phyloP scores from a whole-genome alignment of 2,888 invertebrate species.

The Drosophila sordidula region DNA sequence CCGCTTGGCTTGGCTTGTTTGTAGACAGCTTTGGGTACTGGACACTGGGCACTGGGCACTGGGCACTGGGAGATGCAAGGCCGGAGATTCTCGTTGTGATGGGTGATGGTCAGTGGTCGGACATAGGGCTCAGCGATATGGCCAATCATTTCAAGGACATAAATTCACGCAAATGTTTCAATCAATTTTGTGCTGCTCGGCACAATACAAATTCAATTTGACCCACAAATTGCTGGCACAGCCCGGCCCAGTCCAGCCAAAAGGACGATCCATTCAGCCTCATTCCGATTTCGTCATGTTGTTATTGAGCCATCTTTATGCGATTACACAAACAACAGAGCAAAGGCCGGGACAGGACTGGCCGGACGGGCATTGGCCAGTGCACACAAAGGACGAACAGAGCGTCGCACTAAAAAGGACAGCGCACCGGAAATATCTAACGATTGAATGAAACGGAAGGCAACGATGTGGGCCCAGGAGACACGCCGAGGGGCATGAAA shows the following conservation, averaged over 20 bases:
- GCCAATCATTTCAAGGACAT: conserved; percentile 78
- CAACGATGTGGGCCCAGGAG: conserved; percentile 18
- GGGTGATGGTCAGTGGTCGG: conserved; percentile 10
- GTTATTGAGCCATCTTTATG: conserved; percentile 77
- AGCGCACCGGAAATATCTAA: conserved; percentile 76
- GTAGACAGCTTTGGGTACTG: conserved; percentile 7
- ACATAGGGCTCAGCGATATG: conserved; percentile 52
- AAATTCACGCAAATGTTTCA: conserved; percentile 79
- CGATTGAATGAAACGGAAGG: conserved; percentile 73
- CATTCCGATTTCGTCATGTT: conserved; percentile 56
- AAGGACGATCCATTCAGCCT: conserved; percentile 35
- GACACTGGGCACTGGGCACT: background rate
- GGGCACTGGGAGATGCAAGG: background rate
- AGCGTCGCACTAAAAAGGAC: conserved; percentile 67
- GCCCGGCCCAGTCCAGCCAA: conserved; percentile 24
- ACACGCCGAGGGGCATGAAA: conserved; percentile 17
- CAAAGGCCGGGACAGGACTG: conserved; percentile 23
- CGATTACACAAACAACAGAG: conserved; percentile 72
- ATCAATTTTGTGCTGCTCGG: conserved; percentile 72
- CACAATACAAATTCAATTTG: conserved; percentile 79
- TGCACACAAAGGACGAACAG: conserved; percentile 64
- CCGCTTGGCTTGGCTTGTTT: conserved; percentile 23
- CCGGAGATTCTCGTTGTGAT: conserved; percentile 2
- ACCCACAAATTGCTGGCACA: conserved; percentile 76
- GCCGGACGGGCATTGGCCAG: conserved; percentile 29